These are phyloP conservation scores for Clepsis dumicolana DNA, from an alignment of 2,888 invertebrate species.

Conservation along the genomic window DNA sequence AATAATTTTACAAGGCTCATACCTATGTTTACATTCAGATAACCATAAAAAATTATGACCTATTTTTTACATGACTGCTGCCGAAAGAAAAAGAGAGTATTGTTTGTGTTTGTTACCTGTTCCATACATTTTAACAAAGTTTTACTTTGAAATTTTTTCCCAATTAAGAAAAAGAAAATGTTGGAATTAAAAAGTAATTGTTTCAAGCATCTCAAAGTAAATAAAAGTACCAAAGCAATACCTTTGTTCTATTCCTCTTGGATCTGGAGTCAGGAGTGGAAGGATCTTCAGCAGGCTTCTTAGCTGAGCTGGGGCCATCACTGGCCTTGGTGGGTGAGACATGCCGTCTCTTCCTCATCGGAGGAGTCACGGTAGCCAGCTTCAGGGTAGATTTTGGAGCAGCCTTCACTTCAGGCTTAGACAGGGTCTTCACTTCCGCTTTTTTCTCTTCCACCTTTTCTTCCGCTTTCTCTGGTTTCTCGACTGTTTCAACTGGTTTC, in stretches of 20 bases:
- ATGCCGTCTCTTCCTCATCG: slow-evolving; percentile 84
- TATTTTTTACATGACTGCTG: too few species aligned
- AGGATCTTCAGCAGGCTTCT: slow-evolving; percentile 71
- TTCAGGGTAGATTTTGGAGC: slow-evolving; percentile 83
- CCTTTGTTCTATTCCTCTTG: slow-evolving; percentile 81
- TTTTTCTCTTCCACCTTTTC: slow-evolving; percentile 56
- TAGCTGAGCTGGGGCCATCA: slow-evolving; percentile 69
- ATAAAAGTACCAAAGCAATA: slow-evolving; percentile 47
- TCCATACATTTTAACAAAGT: too few species aligned
- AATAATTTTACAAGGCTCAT: too few species aligned
- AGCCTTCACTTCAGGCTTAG: slow-evolving; percentile 66
- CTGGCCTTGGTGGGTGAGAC: slow-evolving; percentile 72
- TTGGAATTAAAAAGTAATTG: too few species aligned
- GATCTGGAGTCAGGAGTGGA: slow-evolving; percentile 73
- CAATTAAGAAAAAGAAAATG: too few species aligned
- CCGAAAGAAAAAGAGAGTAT: too few species aligned
- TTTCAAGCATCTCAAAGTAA: too few species aligned
- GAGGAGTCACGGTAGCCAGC: slow-evolving; percentile 85
- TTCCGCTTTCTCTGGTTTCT: slow-evolving; percentile 57
- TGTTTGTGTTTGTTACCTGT: too few species aligned
- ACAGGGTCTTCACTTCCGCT: slow-evolving; percentile 58
- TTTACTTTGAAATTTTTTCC: too few species aligned
- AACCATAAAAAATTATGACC: too few species aligned
- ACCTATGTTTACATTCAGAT: too few species aligned
- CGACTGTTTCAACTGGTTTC: slow-evolving; percentile 60